These are phyloP conservation scores for Thysanoteuthis rhombus DNA, from an alignment of 2,888 invertebrate genomes.

Conservation along the genomic window DNA sequence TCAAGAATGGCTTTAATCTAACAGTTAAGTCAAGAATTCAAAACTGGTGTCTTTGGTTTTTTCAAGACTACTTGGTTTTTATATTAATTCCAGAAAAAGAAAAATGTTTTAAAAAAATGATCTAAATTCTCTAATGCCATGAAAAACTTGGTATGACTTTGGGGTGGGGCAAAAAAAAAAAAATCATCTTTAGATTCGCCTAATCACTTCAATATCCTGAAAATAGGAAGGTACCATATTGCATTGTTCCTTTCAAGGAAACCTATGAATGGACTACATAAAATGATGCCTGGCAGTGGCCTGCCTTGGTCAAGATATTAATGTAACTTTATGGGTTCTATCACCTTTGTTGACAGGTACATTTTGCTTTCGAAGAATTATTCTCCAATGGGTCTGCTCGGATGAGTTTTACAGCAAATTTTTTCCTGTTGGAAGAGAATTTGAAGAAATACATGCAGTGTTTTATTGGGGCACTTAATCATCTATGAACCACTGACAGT, in stretches of 20 bases:
- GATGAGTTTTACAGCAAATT: background rate
- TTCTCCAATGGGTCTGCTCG: background rate
- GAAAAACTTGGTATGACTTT: background rate
- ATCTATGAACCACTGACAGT: too few relatives aligned
- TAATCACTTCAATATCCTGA: background rate
- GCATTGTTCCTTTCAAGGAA: background rate
- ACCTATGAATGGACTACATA: background rate
- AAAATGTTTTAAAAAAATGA: too few relatives aligned
- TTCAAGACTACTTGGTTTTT: too few relatives aligned
- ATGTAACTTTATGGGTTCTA: background rate
- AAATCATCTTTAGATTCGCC: background rate
- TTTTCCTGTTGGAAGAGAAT: background rate
- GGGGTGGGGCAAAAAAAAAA: too few relatives aligned
- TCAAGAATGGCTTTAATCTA: too few relatives aligned
- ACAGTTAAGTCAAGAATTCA: too few relatives aligned
- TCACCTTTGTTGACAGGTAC: background rate
- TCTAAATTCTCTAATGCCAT: too few relatives aligned
- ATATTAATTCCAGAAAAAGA: too few relatives aligned
- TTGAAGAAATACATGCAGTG: background rate
- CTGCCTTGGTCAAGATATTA: background rate
- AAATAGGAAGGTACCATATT: background rate
- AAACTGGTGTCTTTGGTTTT: too few relatives aligned
- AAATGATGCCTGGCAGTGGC: background rate
- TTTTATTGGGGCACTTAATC: background rate
- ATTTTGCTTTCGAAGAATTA: background rate